A percentile compares a stretch with the other conserved stretches of the same genome.
Evolutionary conservation across 2,888 invertebrate genomes (phyloP).

Genomic region (Endotricha flammealis): DNA sequence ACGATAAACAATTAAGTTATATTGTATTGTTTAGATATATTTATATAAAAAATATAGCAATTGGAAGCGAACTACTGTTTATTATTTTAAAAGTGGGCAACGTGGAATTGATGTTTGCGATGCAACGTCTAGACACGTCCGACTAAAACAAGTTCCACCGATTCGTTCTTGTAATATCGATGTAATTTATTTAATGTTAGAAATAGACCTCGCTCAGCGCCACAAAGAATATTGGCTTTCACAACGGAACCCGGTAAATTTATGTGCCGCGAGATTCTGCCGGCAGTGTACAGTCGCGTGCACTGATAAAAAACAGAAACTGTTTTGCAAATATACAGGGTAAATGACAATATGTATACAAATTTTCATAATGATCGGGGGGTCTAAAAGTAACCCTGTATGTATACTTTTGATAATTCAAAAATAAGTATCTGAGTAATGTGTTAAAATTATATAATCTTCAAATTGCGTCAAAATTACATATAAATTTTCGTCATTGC

Average conservation of each 20-base stretch:
- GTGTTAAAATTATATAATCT: too few relatives aligned
- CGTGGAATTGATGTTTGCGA: conserved; percentile 58
- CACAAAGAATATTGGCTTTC: conserved; percentile 77
- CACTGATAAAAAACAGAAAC: too few relatives aligned
- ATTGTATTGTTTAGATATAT: background rate
- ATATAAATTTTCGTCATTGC: too few relatives aligned
- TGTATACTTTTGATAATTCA: too few relatives aligned
- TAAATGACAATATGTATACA: too few relatives aligned
- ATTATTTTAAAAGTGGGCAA: conserved; percentile 37
- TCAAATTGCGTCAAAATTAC: too few relatives aligned
- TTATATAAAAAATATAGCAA: conserved; percentile 15
- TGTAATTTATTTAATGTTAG: conserved; percentile 77
- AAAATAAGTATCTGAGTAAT: too few relatives aligned
- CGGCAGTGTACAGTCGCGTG: conserved; percentile 47
- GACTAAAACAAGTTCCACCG: conserved; percentile 61
- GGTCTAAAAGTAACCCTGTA: too few relatives aligned
- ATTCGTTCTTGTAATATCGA: conserved; percentile 75
- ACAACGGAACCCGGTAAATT: conserved; percentile 73
- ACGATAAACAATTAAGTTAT: too few relatives aligned
- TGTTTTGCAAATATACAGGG: too few relatives aligned
- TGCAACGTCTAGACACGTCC: conserved; percentile 61
- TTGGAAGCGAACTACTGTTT: conserved; percentile 25
- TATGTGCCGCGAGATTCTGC: conserved; percentile 70
- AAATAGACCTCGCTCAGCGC: conserved; percentile 67
- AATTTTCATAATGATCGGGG: too few relatives aligned